A percentile compares a stretch with the other conserved stretches of the same genome.
Evolutionary conservation across 2,797 vertebrate species (phyloP).

Genomic region (Etheostoma nigrum): DNA sequence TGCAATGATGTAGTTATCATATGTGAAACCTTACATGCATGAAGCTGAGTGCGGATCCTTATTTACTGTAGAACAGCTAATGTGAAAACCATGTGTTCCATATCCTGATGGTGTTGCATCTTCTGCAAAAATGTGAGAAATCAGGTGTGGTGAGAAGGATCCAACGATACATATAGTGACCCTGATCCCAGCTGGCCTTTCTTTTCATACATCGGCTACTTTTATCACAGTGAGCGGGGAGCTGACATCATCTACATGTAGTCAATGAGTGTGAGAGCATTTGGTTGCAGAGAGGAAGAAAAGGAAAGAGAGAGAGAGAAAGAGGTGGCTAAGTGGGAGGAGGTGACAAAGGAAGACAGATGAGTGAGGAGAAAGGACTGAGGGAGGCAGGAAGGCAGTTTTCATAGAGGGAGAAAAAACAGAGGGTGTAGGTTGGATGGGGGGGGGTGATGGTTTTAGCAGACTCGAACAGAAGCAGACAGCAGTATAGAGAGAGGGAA

Average conservation of each 20-base stretch:
- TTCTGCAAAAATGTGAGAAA: slow-evolving; percentile 5
- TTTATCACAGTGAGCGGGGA: slow-evolving; percentile 50
- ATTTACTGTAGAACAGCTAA: not conserved
- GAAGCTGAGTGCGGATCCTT: not conserved
- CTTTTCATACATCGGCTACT: slow-evolving; percentile 32
- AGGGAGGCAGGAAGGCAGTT: slow-evolving; percentile 6
- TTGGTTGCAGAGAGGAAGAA: slow-evolving; percentile 29
- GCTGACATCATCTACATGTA: slow-evolving; percentile 52
- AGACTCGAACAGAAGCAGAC: slow-evolving; percentile 69
- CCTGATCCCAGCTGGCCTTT: slow-evolving; percentile 7
- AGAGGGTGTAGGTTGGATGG: slow-evolving; percentile 38
- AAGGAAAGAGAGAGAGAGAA: slow-evolving; percentile 14
- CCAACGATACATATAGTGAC: slow-evolving; percentile 18
- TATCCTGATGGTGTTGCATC: not conserved
- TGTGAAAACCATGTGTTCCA: slow-evolving; percentile 14
- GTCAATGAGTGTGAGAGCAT: slow-evolving; percentile 49
- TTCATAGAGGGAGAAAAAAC: slow-evolving; percentile 39
- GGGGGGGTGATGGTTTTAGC: slow-evolving; percentile 78
- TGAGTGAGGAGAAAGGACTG: slow-evolving; percentile 8
- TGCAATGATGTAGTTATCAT: slow-evolving; percentile 8
- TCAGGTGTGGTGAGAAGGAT: not conserved
- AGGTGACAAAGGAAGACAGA: slow-evolving; percentile 20
- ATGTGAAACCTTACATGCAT: not conserved
- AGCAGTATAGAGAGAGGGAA: slow-evolving; percentile 55
- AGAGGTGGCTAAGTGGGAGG: slow-evolving; percentile 1